phyloP scores from a whole-genome alignment of 2,113 vertebrate genomes.

The Chionodraco myersi region DNA sequence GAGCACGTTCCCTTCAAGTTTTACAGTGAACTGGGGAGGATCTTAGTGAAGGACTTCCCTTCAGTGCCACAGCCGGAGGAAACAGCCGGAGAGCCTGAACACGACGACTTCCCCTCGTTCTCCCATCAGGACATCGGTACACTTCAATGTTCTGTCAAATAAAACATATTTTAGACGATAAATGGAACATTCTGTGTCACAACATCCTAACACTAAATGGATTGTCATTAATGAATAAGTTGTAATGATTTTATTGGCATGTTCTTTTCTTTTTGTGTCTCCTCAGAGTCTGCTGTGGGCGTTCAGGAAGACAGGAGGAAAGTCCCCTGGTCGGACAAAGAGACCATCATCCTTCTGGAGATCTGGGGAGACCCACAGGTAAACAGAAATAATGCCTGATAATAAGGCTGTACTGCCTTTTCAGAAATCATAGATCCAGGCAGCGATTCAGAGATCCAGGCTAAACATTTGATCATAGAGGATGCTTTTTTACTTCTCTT shows the following conservation, averaged over 20 bases:
- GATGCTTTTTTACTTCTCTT: no score
- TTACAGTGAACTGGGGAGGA: slow-evolving; percentile 76
- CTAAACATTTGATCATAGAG: no score
- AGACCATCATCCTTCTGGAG: slow-evolving; percentile 82
- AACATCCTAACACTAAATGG: no score
- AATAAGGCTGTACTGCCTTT: background rate
- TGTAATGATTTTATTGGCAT: background rate
- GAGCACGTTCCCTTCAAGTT: slow-evolving; percentile 78
- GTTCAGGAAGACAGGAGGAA: slow-evolving; percentile 78
- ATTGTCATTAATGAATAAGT: background rate
- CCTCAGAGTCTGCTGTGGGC: slow-evolving; percentile 64
- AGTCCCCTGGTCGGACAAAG: slow-evolving; percentile 81
- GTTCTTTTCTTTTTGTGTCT: background rate
- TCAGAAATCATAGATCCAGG: no score
- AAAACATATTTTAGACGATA: no score
- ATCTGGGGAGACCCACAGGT: slow-evolving; percentile 80
- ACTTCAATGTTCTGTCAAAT: background rate
- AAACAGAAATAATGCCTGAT: background rate
- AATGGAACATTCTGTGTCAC: no score
- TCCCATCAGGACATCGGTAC: slow-evolving; percentile 69
- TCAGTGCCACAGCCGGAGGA: slow-evolving; percentile 47
- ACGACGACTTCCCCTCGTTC: slow-evolving; percentile 51
- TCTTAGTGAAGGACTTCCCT: slow-evolving; percentile 72
- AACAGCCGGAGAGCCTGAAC: slow-evolving; percentile 52
- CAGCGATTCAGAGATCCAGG: background rate